Conservation (phyloP, 2,113 vertebrate genomes). For the Nothocercus julius region DNA sequence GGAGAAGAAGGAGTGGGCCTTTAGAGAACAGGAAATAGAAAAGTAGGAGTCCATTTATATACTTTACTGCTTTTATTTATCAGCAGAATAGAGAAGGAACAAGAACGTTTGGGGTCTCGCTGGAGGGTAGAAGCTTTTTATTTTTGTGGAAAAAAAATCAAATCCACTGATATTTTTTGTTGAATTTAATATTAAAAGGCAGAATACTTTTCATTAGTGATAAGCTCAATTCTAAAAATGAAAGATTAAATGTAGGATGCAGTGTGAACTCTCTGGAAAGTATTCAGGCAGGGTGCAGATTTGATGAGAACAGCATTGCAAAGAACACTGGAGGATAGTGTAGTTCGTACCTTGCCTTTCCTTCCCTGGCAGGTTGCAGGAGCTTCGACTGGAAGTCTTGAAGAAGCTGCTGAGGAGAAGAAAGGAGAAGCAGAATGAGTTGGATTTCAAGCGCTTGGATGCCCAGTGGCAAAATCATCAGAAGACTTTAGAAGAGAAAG, state of each 20-base stretch:
- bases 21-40: slow-evolving; percentile 90
- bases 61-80: neutral
- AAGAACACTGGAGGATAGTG: neutral
- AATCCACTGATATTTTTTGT: neutral
- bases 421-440: slow-evolving; percentile 73
- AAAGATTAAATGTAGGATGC: neutral
- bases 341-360: neutral
- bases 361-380: slow-evolving; percentile 84
- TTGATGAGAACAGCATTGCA: neutral
- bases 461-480: slow-evolving; percentile 75
- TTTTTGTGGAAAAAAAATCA: neutral
- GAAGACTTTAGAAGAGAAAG: slow-evolving; percentile 76
- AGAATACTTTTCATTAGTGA: neutral
- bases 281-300: neutral
- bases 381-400: slow-evolving; percentile 80
- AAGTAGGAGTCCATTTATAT: slow-evolving; percentile 76
- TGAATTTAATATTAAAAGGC: neutral
- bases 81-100: neutral
- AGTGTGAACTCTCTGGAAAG: neutral
- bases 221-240: neutral
- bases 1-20: slow-evolving; percentile 93
- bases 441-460: slow-evolving; percentile 72
- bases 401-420: slow-evolving; percentile 77
- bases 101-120: neutral
- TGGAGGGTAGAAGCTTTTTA: neutral